Evolutionary conservation across 2,888 invertebrate genomes (phyloP).

Genomic region (Cataglyphis altisquamis): DNA sequence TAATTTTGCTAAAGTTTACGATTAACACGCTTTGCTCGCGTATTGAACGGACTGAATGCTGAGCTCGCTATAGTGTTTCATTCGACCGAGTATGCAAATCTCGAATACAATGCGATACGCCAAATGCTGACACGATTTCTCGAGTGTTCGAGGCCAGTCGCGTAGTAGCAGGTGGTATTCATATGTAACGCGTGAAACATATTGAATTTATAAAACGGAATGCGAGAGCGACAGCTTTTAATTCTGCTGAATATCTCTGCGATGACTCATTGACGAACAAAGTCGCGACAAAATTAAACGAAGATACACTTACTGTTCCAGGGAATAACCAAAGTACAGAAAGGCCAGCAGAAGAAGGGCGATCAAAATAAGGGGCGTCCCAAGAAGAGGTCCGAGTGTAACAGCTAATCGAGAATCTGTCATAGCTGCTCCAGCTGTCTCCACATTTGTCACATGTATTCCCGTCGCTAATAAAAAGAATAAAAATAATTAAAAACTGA

Average conservation of each 20-base stretch:
- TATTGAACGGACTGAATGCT: neutral
- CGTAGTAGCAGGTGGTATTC: neutral
- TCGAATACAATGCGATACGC: conserved; percentile 1
- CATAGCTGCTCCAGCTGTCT: conserved; percentile 78
- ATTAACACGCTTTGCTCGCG: neutral
- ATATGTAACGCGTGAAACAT: neutral
- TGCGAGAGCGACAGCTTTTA: neutral
- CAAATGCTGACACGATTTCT: neutral
- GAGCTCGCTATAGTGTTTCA: neutral
- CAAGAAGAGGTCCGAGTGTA: conserved; percentile 77
- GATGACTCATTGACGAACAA: neutral
- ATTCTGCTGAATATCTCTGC: neutral
- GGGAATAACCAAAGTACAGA: conserved; percentile 79
- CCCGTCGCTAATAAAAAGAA: conserved; percentile 70
- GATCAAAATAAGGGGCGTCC: conserved; percentile 74
- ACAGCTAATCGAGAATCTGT: conserved; percentile 67
- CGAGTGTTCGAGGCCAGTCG: neutral
- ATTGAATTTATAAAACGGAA: neutral
- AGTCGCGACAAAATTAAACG: neutral
- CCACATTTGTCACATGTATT: conserved; percentile 65
- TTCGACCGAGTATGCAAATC: conserved; percentile 15
- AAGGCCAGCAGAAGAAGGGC: conserved; percentile 74
- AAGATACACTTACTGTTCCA: conserved; percentile 78
- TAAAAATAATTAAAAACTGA: neutral
- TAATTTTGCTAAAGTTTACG: neutral